Evolutionary conservation across 2,888 invertebrate genomes (phyloP), one percentile per base, ranked within the genome.

Genomic region (Nomada goodeniana): DNA sequence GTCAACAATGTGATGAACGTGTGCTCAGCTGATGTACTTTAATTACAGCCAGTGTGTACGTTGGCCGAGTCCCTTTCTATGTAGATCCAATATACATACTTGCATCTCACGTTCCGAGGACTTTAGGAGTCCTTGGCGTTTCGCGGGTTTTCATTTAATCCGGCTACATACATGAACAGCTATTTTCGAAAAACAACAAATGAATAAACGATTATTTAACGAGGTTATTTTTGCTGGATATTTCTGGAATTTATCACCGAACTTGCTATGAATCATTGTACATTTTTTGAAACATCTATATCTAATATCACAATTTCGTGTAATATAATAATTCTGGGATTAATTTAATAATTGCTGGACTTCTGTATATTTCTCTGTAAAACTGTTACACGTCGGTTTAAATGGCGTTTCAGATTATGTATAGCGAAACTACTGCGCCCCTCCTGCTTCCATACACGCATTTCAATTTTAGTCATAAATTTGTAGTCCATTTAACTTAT

Each of bases 21-120:
- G 59, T 68, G 61, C 77, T 68, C 80, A 77, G 73, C 72, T 65
- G 77, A 73, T 81, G 69, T 73, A 64, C 77, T 73, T 73, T 81
- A 77, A 81, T 81, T 81, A 52, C 69, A 29, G 57, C 47, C 75
- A 52, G 42, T 50, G 55, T 44, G 53, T 69, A 69, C 52, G 29
- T 68, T 59, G 36, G 11, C 7, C 44, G 57, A 69, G 53, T 47
- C 70, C 26, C 53, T 79, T 76, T 75, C 44, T 52, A n/a, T n/a
- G n/a, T n/a, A 29, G 42, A 50, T 65, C 57, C 64, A 26, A 42
- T 61, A 26, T 55, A 55, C 59, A 26, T 55, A 55, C 59, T 73
- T 50, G 15, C 70, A 70, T 75, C 57, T 61, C 74, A 44, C 23
- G 55, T 73, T 79, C 13, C 55, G 26, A 52, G 59, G 55, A 60